Conservation (phyloP, 1,140 invertebrate species). For the Sycophaga agraensis region DNA sequence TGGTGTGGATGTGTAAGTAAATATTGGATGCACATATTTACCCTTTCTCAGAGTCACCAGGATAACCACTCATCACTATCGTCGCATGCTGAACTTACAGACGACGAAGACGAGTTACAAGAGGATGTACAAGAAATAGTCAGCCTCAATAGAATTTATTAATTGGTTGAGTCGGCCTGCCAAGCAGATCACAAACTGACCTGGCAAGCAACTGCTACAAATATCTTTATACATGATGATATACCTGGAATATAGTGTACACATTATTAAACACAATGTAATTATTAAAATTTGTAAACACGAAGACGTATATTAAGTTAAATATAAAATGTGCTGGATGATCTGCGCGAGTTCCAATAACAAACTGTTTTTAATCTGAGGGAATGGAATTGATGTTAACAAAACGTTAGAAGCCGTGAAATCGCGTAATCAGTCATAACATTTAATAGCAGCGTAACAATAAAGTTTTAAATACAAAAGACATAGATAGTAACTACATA, state of each 20-base stretch:
- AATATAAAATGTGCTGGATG: slow-evolving; percentile 19
- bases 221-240: slow-evolving; percentile 15
- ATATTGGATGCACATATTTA: slow-evolving; percentile 26
- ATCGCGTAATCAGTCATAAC: slow-evolving; percentile 11
- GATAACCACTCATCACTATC: slow-evolving; percentile 15
- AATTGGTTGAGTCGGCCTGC: slow-evolving; percentile 1
- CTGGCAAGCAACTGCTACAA: slow-evolving; percentile 2
- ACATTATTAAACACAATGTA: slow-evolving; percentile 20
- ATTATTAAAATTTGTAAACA: slow-evolving; percentile 26
- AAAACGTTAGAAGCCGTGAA: too few species aligned
- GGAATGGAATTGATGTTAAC: slow-evolving; percentile 12
- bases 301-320: slow-evolving; percentile 11
- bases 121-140: slow-evolving; percentile 19
- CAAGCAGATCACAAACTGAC: slow-evolving; percentile 1
- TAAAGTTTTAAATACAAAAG: slow-evolving; percentile 25
- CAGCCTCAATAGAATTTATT: slow-evolving; percentile 23
- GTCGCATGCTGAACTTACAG: slow-evolving; percentile 14
- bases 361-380: slow-evolving; percentile 17
- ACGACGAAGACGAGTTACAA: slow-evolving; percentile 21
- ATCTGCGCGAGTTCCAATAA: slow-evolving; percentile 8
- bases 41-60: slow-evolving; percentile 28
- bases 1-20: slow-evolving; percentile 20
- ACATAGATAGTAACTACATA: slow-evolving; percentile 8
- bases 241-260: slow-evolving; percentile 20
- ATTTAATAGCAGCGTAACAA: slow-evolving; percentile 13